Base-by-base conservation (phyloP, 2,888 invertebrate species). In the Bembecia ichneumoniformis region DNA sequence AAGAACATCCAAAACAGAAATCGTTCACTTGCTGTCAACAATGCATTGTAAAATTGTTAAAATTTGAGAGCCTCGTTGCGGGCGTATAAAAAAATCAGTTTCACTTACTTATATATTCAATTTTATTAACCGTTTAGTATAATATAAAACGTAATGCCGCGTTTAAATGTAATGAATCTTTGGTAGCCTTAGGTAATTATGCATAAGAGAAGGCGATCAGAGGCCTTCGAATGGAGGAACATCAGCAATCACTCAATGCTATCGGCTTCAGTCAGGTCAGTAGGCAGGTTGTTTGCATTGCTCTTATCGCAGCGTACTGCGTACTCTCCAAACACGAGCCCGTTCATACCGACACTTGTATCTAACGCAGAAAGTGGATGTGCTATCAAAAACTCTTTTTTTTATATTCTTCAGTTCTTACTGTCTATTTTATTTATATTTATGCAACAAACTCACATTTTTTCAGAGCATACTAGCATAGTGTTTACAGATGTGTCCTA, bases 261-360 rank as follows among this genome's bases (percentile, higher is more conserved):
- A 77, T 77, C 77, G 57, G 58, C 48, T 63, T 60, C 62, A 66
- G 77, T 61, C 61, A 66, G 77, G 77, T 80, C 79, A 76, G 65
- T 70, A 59, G 61, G 53, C 51, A 59, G 59, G 60, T 65, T 82
- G 83, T 84, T 83, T 82, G 75, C 69, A 51, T 66, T 78, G 80
- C 83, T 83, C 83, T 84, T 84, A 84, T 84, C 84, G 69, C 62
- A 60, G 65, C 62, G 67, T 68, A 60, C 63, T 70, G 68, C 62
- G 67, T 68, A 60, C 63, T 70, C 67, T 62, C 62, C 78, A 81
- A 77, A 80, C 81, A 80, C 63, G 62, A 66, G 63, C 59, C 52
- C 51, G 47, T 47, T 35, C 16, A 44, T 17, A 44, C 44, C 10
- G 16, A 13, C 15, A 16, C 14, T 15, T 14, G 7, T 3, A 16